Evolutionary conservation across 2,113 vertebrate species (phyloP).

Genomic region (Parus major): DNA sequence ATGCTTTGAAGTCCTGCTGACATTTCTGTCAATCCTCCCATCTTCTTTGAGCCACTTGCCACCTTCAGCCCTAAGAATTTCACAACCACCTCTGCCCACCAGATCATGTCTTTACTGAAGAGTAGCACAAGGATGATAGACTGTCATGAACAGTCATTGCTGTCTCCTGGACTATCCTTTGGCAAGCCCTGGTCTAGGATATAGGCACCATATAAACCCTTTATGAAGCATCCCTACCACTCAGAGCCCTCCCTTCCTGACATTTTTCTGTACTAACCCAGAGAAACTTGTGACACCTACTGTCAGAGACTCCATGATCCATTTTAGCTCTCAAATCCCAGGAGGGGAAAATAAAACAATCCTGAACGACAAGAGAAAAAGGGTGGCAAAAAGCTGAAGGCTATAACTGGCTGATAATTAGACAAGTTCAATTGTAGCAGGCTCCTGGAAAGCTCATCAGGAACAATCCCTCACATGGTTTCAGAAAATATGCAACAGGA

Average conservation of each 20-base stretch:
- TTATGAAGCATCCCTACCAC: neutral
- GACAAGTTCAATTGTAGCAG: conserved; percentile 30
- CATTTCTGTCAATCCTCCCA: neutral
- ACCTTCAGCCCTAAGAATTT: neutral
- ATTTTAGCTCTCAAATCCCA: neutral
- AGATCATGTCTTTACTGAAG: neutral
- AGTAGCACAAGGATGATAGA: neutral
- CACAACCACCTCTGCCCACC: neutral
- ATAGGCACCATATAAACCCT: neutral
- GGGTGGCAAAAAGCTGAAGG: conserved; percentile 26
- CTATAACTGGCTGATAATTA: conserved; percentile 20
- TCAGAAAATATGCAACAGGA: conserved; percentile 63
- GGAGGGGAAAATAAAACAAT: neutral
- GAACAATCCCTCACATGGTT: conserved; percentile 18
- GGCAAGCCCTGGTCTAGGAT: neutral
- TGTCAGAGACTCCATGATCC: neutral
- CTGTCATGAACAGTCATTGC: fast-evolving
- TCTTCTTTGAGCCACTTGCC: neutral
- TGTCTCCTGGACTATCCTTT: neutral
- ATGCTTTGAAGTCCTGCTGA: neutral
- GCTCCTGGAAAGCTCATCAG: conserved; percentile 47
- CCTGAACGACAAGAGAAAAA: neutral
- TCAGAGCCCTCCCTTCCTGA: neutral
- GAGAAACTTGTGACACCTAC: neutral
- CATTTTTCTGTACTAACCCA: neutral